phyloP scores from a whole-genome alignment of 2,797 vertebrate species.

The Lacerta agilis region DNA sequence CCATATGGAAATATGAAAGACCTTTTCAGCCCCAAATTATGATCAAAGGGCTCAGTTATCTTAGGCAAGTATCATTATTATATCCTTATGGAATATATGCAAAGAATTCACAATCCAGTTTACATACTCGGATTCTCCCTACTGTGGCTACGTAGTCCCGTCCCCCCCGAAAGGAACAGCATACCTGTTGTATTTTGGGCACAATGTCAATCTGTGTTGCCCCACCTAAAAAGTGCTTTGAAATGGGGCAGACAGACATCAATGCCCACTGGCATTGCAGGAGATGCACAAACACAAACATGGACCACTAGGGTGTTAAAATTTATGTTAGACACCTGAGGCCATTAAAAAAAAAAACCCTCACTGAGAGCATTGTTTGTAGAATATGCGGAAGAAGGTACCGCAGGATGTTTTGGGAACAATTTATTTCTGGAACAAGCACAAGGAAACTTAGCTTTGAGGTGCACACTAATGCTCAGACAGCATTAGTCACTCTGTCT shows the following conservation, averaged over 20 bases:
- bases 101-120: neutral
- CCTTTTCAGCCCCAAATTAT: neutral
- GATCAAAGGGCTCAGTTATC: neutral
- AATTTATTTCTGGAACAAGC: neutral
- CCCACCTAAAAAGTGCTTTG: neutral
- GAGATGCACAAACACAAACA: neutral
- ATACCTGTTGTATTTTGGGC: neutral
- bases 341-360: neutral
- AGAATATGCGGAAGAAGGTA: neutral
- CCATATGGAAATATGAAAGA: neutral
- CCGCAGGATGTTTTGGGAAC: neutral
- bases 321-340: neutral
- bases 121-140: neutral
- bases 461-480: neutral
- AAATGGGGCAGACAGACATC: neutral
- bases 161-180: neutral
- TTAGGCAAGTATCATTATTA: neutral
- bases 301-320: neutral
- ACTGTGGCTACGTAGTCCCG: neutral
- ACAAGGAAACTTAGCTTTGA: neutral
- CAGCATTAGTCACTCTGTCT: neutral
- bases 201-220: neutral
- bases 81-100: rapidly evolving
- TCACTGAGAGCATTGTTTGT: neutral
- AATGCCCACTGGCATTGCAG: neutral